Evolutionary conservation across 2,888 invertebrate species (phyloP), one percentile per base, ranked within the genome.

Genomic region (Philaethria dido): DNA sequence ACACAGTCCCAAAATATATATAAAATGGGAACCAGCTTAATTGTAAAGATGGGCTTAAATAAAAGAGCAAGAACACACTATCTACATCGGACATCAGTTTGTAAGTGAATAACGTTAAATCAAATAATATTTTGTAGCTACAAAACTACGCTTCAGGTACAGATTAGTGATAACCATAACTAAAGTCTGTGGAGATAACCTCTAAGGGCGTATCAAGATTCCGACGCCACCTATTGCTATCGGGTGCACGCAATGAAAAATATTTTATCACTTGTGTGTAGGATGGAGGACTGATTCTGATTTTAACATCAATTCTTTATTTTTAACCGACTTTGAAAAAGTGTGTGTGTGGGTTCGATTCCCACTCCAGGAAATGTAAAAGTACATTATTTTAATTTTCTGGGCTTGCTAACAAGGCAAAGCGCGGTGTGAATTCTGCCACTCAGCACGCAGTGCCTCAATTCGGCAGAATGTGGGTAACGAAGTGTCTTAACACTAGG

Each of bases 201-300:
- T 74, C 66, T 74, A 81, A 74, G 74, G 68, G 82, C 78, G 78
- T 81, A 86, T 86, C 86, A 73, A 74, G 81, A 83, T 83, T 64
- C 73, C 71, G 77, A 76, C 82, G 78, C 73, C 68, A 68, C 68
- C 63, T 68, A 50, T 52, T 45, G 36, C 22, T 68, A 64, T 68
- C 68, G 59, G 59, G 68, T 60, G 45, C 63, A 68, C 59, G 68
- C 64, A 60, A 68, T 64, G 60, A 64, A 59, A 68, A 68, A 68
- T 68, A 68, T 64, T 64, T 68, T 68, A 68, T 68, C 68, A 20
- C 9, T 60, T 18, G 9, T 2, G 60, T 29, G 29, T 60, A 13
- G 60, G 57, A 42, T 42, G 42, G 11, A 20, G 55, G 0, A 1
- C 18, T 42, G 39, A 42, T n/a, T 22, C 18, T 20, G 50, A 50